Percentiles rank a stretch among this genome's conserved stretches.
Conservation (phyloP, 2,113 vertebrate species). For the Uria lomvia region DNA sequence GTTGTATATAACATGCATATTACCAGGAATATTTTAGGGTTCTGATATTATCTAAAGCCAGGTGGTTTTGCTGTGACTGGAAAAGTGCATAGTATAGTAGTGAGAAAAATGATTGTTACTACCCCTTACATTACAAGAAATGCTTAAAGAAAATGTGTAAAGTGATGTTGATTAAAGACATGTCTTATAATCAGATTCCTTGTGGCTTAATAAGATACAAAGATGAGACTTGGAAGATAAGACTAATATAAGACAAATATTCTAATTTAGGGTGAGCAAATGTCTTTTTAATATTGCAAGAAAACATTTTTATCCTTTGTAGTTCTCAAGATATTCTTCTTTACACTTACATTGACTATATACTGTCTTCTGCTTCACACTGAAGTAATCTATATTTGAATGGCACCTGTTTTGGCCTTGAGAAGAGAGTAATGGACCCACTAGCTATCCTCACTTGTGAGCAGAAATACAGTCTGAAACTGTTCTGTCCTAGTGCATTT, state of each 20-base stretch:
- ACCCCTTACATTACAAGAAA: not conserved
- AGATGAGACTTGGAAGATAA: not conserved
- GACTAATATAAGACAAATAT: not conserved
- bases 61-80: not conserved
- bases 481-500: not conserved
- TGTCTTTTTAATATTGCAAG: not conserved
- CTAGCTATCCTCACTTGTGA: not conserved
- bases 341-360: not conserved
- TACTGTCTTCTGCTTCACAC: not conserved
- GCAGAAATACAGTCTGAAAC: not conserved
- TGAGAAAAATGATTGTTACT: not conserved
- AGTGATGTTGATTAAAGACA: not conserved
- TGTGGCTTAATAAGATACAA: not conserved
- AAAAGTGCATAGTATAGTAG: not conserved
- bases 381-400: not conserved
- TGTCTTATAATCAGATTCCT: not conserved
- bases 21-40: not conserved
- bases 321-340: not conserved
- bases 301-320: not conserved
- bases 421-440: not conserved
- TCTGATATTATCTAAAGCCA: not conserved
- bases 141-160: not conserved
- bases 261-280: not conserved
- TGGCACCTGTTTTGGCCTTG: not conserved
- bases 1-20: not conserved